These are phyloP conservation scores for Thamnophis elegans DNA, from an alignment of 2,797 vertebrate genomes.

Conservation along the genomic window DNA sequence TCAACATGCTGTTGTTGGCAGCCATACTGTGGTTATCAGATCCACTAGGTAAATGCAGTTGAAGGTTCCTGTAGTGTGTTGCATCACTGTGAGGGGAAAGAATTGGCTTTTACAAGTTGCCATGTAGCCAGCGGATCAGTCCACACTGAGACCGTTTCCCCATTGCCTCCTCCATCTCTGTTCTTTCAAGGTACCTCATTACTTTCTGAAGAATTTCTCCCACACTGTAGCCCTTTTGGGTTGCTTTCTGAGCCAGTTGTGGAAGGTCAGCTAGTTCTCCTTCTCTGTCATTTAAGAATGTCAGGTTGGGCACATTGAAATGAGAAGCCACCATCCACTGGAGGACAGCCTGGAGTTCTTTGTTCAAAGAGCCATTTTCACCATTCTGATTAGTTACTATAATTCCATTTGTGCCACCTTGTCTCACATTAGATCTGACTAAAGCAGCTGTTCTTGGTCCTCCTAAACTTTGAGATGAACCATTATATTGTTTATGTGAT, in stretches of 20 bases:
- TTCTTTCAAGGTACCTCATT: constrained; percentile 65
- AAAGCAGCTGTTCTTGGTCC: constrained; percentile 18
- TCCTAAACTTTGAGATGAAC: neutral
- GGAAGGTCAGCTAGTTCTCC: constrained; percentile 69
- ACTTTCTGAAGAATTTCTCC: constrained; percentile 70
- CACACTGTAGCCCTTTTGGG: constrained; percentile 69
- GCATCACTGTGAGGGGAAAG: constrained; percentile 34
- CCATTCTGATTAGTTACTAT: constrained; percentile 64
- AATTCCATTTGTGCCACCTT: constrained; percentile 34
- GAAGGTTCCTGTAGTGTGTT: constrained; percentile 32
- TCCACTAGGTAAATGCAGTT: constrained; percentile 5
- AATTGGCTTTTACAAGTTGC: constrained; percentile 52
- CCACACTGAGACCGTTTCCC: constrained; percentile 59
- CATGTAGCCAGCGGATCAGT: constrained; percentile 68
- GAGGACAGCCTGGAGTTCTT: constrained; percentile 56
- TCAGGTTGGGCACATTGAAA: constrained; percentile 59
- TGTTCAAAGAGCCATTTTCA: constrained; percentile 50
- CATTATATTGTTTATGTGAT: constrained; percentile 9
- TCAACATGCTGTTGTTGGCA: neutral
- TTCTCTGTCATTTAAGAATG: constrained; percentile 62
- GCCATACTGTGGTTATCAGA: neutral
- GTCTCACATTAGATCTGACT: constrained; percentile 15
- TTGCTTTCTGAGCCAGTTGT: constrained; percentile 62
- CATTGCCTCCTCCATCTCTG: constrained; percentile 58
- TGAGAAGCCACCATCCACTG: constrained; percentile 75